A percentile compares a stretch with the other conserved stretches of the same genome.
These are phyloP conservation scores for Tethya wilhelma DNA, from an alignment of 37 sponge, comb jelly and placozoan genomes.

Conservation along the genomic window DNA sequence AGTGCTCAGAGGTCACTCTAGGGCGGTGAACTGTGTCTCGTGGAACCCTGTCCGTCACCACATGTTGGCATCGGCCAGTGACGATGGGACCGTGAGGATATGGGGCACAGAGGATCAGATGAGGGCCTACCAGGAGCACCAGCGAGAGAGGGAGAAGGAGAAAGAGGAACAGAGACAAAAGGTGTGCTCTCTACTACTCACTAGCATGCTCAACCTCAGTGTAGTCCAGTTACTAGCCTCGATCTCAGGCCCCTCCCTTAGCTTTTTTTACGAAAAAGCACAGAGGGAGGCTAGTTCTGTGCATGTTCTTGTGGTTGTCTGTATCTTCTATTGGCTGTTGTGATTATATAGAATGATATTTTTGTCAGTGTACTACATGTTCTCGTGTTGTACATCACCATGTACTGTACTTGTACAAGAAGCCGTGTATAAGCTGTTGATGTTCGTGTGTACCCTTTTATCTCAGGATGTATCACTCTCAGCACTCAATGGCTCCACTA, in stretches of 20 bases:
- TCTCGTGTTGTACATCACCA: background rate
- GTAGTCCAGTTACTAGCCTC: background rate
- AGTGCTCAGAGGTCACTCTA: constrained; percentile 84
- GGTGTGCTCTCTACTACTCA: background rate
- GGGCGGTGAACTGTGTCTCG: constrained; percentile 90
- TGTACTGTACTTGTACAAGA: too few species aligned
- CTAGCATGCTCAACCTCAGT: background rate
- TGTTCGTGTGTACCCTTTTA: too few species aligned
- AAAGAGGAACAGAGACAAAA: background rate
- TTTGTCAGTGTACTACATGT: background rate
- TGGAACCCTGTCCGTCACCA: constrained; percentile 90
- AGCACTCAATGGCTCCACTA: too few species aligned
- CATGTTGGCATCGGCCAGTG: constrained; percentile 93
- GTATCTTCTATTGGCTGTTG: too few species aligned
- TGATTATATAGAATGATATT: background rate
- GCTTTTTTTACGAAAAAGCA: too few species aligned
- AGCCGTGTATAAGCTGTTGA: too few species aligned
- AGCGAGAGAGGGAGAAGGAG: constrained; percentile 3
- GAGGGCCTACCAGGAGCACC: constrained; percentile 15
- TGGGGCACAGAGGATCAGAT: constrained; percentile 64
- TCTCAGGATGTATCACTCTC: too few species aligned
- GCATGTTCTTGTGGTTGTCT: too few species aligned
- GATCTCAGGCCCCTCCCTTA: background rate
- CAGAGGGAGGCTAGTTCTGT: too few species aligned
- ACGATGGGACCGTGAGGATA: constrained; percentile 73